phyloP scores from a whole-genome alignment of 92 coral and sea anemone genomes.

The Bergia sp. region DNA sequence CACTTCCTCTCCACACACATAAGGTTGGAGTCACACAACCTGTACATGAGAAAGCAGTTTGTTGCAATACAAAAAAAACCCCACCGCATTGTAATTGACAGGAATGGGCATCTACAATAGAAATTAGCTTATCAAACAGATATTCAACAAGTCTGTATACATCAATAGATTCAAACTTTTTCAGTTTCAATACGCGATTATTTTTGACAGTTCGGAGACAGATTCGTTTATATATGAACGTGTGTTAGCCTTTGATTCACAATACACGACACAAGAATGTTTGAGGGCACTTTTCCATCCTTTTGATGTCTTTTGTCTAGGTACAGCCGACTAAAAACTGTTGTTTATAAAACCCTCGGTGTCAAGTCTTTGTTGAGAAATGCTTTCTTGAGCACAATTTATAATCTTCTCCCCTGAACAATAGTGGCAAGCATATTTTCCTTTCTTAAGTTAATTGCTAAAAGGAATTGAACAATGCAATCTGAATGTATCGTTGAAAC shows the following conservation, averaged over 20 bases:
- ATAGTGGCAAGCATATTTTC: slow-evolving; percentile 48
- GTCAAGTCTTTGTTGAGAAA: slow-evolving; percentile 57
- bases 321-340: neutral
- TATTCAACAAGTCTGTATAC: slow-evolving; percentile 36
- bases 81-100: slow-evolving; percentile 5
- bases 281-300: slow-evolving; percentile 21
- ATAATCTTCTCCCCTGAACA: slow-evolving; percentile 35
- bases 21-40: neutral
- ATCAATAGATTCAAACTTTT: slow-evolving; percentile 14
- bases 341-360: slow-evolving; percentile 32
- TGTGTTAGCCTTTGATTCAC: neutral
- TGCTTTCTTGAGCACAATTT: slow-evolving; percentile 34
- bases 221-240: neutral
- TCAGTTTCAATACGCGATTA: neutral
- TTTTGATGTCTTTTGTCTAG: neutral
- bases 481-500: slow-evolving; percentile 48
- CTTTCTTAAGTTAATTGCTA: slow-evolving; percentile 66
- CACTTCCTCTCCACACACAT: neutral
- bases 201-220: neutral
- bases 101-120: slow-evolving; percentile 17
- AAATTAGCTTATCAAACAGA: slow-evolving; percentile 36
- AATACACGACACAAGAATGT: neutral
- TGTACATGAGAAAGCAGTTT: neutral
- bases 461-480: slow-evolving; percentile 60
- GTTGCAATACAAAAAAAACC: neutral